Percentiles rank a stretch among this genome's conserved stretches.
Evolutionary conservation across 2,113 vertebrate species (phyloP).

Genomic region (Struthidea cinerea): DNA sequence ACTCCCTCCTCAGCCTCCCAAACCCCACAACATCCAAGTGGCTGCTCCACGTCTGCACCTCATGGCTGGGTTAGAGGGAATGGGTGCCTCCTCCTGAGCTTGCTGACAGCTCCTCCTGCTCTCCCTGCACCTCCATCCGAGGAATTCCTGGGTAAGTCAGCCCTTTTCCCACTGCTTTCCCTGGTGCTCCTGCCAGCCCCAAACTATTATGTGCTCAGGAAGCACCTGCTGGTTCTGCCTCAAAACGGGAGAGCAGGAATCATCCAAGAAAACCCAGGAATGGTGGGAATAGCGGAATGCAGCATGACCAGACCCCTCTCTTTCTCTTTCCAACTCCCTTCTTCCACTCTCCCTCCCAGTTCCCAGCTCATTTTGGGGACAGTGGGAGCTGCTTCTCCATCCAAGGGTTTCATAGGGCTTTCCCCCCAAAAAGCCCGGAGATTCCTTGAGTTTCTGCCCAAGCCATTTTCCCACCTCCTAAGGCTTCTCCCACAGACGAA

Average conservation of each 20-base stretch:
- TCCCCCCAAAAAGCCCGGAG: not conserved
- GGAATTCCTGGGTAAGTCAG: not conserved
- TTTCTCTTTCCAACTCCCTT: not conserved
- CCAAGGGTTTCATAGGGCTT: not conserved
- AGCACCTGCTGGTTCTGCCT: not conserved
- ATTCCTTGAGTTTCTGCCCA: not conserved
- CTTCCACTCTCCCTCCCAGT: not conserved
- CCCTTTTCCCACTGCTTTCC: not conserved
- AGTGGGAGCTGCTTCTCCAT: not conserved
- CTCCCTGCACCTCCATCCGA: not conserved
- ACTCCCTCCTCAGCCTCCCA: not conserved
- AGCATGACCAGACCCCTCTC: not conserved
- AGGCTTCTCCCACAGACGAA: not conserved
- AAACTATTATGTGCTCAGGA: not conserved
- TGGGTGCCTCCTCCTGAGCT: not conserved
- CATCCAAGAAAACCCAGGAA: not conserved
- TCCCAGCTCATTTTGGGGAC: not conserved
- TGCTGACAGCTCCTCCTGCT: not conserved
- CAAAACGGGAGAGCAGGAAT: not conserved
- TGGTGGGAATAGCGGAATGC: not conserved
- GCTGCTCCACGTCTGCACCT: not conserved
- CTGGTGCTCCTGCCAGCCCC: not conserved
- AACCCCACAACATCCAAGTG: not conserved
- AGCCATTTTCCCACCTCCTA: not conserved
- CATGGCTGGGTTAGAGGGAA: rapidly evolving